Percentiles rank a stretch among this genome's conserved stretches.
Evolutionary conservation across 2,797 vertebrate genomes (phyloP).

Genomic region (Lycodopsis pacificus): DNA sequence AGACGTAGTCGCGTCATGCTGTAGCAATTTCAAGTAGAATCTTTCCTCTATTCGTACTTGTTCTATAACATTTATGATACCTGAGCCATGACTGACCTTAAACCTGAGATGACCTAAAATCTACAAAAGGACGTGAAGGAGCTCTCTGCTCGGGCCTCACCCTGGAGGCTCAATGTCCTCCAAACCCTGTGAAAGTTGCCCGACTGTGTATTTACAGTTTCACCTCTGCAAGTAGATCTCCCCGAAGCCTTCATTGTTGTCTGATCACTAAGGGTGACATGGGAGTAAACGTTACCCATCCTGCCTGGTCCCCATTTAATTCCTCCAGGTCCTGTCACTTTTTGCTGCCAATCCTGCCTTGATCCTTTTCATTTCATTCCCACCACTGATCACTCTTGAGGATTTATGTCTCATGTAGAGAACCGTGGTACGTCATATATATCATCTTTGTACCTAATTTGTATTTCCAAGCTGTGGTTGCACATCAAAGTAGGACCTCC

Average conservation of each 20-base stretch:
- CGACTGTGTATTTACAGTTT: conserved; percentile 15
- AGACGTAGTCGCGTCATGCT: neutral
- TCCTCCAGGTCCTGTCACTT: neutral
- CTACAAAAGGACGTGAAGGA: neutral
- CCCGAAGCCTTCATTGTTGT: conserved; percentile 7
- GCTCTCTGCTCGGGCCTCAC: neutral
- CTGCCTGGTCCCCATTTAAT: neutral
- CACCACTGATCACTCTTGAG: neutral
- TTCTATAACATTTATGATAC: conserved; percentile 13
- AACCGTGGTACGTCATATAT: neutral
- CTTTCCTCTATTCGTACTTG: neutral
- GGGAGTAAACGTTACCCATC: neutral
- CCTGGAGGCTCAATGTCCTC: neutral
- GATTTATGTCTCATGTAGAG: neutral
- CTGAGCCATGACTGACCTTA: neutral
- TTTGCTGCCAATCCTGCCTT: conserved; percentile 1
- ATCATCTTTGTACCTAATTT: neutral
- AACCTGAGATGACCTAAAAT: neutral
- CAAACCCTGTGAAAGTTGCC: neutral
- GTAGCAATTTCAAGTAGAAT: neutral
- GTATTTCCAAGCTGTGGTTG: neutral
- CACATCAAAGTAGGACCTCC: neutral
- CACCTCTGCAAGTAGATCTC: neutral
- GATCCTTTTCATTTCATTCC: neutral
- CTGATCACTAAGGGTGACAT: neutral